Conservation (phyloP, 2,888 invertebrate species). For the Drosophila paranaensis region DNA sequence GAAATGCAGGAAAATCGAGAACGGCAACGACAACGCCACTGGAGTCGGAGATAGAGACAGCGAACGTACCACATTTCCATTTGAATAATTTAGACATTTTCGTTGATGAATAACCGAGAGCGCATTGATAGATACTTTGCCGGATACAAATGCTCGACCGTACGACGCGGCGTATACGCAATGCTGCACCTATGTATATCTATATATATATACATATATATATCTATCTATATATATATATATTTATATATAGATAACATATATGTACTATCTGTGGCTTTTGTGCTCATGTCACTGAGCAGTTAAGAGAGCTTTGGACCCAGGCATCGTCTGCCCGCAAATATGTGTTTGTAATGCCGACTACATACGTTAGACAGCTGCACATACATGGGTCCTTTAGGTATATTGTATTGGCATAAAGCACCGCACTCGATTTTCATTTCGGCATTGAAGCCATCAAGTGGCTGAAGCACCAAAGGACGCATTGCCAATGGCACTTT, state of each 20-base stretch:
- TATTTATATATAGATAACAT: neutral
- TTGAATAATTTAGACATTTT: constrained; percentile 82
- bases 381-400: constrained; percentile 8
- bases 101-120: constrained; percentile 81
- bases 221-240: neutral
- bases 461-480: constrained; percentile 28
- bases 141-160: constrained; percentile 32
- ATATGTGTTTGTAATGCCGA: constrained; percentile 6
- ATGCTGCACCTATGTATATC: constrained; percentile 13
- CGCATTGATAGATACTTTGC: constrained; percentile 77
- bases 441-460: constrained; percentile 30
- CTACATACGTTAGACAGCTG: neutral
- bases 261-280: constrained; percentile 17
- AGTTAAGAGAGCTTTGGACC: constrained; percentile 22
- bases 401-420: constrained; percentile 37
- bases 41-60: constrained; percentile 10
- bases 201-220: neutral
- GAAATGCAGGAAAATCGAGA: constrained; percentile 16
- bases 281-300: constrained; percentile 24
- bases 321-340: constrained; percentile 26
- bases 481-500: constrained; percentile 27
- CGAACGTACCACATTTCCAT: constrained; percentile 77
- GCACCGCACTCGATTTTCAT: constrained; percentile 32
- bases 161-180: constrained; percentile 49
- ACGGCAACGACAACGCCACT: constrained; percentile 37